Conservation (phyloP, 2,113 vertebrate species). For the Microtus pennsylvanicus region DNA sequence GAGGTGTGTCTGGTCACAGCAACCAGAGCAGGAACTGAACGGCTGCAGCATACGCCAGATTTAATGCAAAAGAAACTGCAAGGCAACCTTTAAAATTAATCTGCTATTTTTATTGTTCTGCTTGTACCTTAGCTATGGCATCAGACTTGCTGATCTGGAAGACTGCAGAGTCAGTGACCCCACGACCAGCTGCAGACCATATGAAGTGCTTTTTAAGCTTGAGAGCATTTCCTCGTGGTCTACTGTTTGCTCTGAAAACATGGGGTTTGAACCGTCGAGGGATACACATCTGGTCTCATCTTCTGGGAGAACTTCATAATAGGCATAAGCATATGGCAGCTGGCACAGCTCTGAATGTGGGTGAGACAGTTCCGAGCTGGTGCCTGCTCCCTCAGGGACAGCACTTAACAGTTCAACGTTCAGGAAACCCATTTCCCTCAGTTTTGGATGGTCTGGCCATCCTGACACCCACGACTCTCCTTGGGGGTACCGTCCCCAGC, state of each 20-base stretch:
- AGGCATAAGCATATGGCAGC: not conserved
- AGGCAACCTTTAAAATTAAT: conserved; percentile 68
- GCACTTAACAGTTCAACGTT: conserved; percentile 49
- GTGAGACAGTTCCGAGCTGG: conserved; percentile 19
- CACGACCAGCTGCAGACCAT: conserved; percentile 57
- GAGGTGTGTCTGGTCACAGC: conserved; percentile 50
- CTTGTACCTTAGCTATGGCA: conserved; percentile 76
- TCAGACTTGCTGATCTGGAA: conserved; percentile 74
- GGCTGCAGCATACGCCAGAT: not conserved
- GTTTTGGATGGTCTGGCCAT: conserved; percentile 3
- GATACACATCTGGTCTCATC: conserved; percentile 37
- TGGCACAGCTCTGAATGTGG: not conserved
- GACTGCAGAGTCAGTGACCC: conserved; percentile 70
- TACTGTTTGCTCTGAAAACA: conserved; percentile 67
- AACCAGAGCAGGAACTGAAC: conserved; percentile 54
- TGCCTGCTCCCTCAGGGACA: conserved; percentile 12
- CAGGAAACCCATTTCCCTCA: conserved; percentile 50
- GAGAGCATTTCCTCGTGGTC: conserved; percentile 72
- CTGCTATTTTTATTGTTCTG: conserved; percentile 64
- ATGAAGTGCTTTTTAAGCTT: conserved; percentile 55
- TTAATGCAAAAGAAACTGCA: conserved; percentile 36
- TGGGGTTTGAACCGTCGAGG: conserved; percentile 54
- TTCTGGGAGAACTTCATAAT: not conserved
- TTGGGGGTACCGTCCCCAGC: conserved; percentile 12
- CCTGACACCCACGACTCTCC: conserved; percentile 61